Evolutionary conservation across 2,888 invertebrate genomes (phyloP), one percentile per base, ranked within the genome.

Genomic region (Folsomia candida): DNA sequence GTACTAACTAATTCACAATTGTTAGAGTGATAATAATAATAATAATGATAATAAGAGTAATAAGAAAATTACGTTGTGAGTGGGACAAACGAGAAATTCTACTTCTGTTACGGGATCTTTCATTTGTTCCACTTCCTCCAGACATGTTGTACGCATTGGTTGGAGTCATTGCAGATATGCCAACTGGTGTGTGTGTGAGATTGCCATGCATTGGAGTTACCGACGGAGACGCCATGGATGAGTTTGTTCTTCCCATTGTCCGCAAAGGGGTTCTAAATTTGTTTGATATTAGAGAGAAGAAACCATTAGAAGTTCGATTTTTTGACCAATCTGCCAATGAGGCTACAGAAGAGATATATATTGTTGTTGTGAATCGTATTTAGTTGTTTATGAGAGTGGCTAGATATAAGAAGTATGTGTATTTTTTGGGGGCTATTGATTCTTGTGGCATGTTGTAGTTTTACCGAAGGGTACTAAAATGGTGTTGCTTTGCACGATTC

Each of bases 41-140:
- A 27, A 26, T 37, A 14, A 67, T 54, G 37, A 68, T 57, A 68
- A 47, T 54, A 28, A 20, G 20, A 60, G 18, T 26, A 66, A 63
- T n/a, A n/a, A n/a, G n/a, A n/a, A n/a, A n/a, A n/a, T 89, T 85
- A 94, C 94, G 96, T 86, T 96, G 96, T 58, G 95, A 96, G 82
- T 93, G 93, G 1, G 94, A 94, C 14, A 93, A 90, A 20, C 93
- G 91, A 1, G 91, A 87, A 25, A 90, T 87, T 79, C 85, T 88
- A 82, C 82, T 89, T 78, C 87, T 89, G 80, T 85, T 89, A 84
- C 79, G 71, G n/a, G 76, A 76, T 61, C 79, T 61, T 29, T 76
- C 76, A n/a, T 47, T 26, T 25, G 76, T 69, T 65, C 68, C 71
- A 69, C 37, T 61, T n/a, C 22, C 37, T 27, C 57, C 57, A 6